Percentiles rank a stretch among this genome's conserved stretches.
Evolutionary conservation across 2,797 vertebrate species (phyloP).

Genomic region (Sebastes alutus): DNA sequence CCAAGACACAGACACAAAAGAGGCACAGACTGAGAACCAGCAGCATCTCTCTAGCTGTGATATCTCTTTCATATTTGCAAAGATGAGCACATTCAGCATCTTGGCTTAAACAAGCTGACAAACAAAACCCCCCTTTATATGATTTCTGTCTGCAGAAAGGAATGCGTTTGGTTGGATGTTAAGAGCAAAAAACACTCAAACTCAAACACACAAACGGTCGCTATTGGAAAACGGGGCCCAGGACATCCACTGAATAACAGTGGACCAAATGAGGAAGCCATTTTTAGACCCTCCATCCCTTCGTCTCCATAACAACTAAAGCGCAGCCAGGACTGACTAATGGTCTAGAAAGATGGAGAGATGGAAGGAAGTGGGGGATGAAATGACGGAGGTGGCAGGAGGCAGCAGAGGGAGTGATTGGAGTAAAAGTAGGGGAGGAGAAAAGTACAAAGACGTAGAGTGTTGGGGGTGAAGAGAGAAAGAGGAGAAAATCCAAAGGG

Average conservation of each 20-base stretch:
- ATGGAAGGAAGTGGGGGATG: slow-evolving; percentile 38
- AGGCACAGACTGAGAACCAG: background rate
- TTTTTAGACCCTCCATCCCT: slow-evolving; percentile 56
- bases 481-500: slow-evolving; percentile 1
- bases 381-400: slow-evolving; percentile 38
- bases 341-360: slow-evolving; percentile 61
- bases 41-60: background rate
- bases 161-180: background rate
- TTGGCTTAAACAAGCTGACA: background rate
- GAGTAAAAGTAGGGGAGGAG: background rate
- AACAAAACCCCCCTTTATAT: background rate
- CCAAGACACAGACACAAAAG: background rate
- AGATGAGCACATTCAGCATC: background rate
- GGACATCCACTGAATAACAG: slow-evolving; percentile 31
- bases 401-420: slow-evolving; percentile 1
- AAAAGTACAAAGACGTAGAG: background rate
- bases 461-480: slow-evolving; percentile 4
- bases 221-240: background rate
- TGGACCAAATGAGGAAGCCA: slow-evolving; percentile 53
- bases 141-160: background rate
- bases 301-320: slow-evolving; percentile 74
- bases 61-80: background rate
- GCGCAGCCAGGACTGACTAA: slow-evolving; percentile 56
- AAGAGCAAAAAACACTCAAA: background rate
- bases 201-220: background rate